Evolutionary conservation across 2,113 vertebrate species (phyloP), one percentile per base, ranked within the genome.

Genomic region (Falcunculus frontatus): DNA sequence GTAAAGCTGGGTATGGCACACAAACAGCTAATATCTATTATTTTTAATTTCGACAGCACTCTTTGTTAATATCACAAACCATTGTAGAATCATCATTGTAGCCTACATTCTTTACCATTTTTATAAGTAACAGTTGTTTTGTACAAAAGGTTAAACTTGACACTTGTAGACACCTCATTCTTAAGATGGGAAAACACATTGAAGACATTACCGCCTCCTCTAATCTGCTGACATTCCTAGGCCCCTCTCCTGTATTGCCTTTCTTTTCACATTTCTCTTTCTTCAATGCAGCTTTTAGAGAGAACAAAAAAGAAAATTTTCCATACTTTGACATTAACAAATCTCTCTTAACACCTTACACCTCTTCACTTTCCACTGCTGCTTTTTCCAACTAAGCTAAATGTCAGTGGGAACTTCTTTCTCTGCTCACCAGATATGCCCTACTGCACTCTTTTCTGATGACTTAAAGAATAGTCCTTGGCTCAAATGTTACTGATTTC

Each of bases 321-420:
- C 90, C 90, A 67, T 77, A 90, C 67, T 88, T 76, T 72, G 72
- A 90, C 81, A 74, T 94, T 83, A 94, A 73, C 50, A 94, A 85
- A 91, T 57, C 37, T 87, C 63, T 91, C 57, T 56, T 77, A 87
- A 90, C 39, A 63, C 27, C 39, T 96, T 79, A 84, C 67, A 96
- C 74, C 74, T 97, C 93, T 91, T 92, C 81, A 74, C 46, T 87
- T 94, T 91, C 67, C 82, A 85, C 75, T 65, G 46, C 65, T 73
- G 62, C 46, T 82, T 96, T 87, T 95, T 89, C 65, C 87, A 89
- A 12, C 46, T 79, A 84, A 91, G 74, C 50, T 85, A 96, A 96
- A 85, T 90, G 70, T 91, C 89, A 94, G 62, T 11, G 37, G 57
- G 32, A 91, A 90, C 67, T 65, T 59, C 39, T 77, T 62, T 77